A percentile compares a stretch with the other conserved stretches of the same genome.
phyloP scores from a whole-genome alignment of 2,113 vertebrate species.

The Lipotes vexillifer region DNA sequence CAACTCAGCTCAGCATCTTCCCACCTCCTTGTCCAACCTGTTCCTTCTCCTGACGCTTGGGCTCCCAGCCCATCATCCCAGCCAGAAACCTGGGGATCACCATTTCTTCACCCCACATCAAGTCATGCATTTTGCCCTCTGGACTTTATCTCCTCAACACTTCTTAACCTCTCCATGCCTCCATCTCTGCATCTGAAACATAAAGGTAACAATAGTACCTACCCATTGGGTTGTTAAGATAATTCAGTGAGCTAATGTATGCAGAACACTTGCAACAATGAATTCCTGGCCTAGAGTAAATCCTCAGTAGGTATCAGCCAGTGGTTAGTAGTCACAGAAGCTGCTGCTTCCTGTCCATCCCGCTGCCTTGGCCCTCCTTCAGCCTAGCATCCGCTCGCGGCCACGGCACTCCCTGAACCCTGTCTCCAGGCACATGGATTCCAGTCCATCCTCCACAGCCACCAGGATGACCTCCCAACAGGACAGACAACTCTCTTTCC shows the following conservation, averaged over 20 bases:
- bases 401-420: not conserved
- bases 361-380: fast-evolving
- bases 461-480: not conserved
- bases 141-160: not conserved
- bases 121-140: not conserved
- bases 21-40: not conserved
- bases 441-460: not conserved
- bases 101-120: not conserved
- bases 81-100: not conserved
- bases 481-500: not conserved
- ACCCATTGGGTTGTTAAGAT: not conserved
- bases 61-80: not conserved
- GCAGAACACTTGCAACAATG: not conserved
- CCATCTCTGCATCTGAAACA: not conserved
- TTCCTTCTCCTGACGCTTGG: not conserved
- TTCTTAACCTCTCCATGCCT: not conserved
- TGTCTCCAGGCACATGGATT: not conserved
- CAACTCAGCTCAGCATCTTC: not conserved
- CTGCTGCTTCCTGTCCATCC: not conserved
- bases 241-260: not conserved
- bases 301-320: not conserved
- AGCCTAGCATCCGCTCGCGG: too few species aligned
- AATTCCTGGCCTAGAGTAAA: not conserved
- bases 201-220: not conserved
- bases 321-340: not conserved